Evolutionary conservation across 1,140 invertebrate genomes (phyloP).

Genomic region (Lepidurus packardi): DNA sequence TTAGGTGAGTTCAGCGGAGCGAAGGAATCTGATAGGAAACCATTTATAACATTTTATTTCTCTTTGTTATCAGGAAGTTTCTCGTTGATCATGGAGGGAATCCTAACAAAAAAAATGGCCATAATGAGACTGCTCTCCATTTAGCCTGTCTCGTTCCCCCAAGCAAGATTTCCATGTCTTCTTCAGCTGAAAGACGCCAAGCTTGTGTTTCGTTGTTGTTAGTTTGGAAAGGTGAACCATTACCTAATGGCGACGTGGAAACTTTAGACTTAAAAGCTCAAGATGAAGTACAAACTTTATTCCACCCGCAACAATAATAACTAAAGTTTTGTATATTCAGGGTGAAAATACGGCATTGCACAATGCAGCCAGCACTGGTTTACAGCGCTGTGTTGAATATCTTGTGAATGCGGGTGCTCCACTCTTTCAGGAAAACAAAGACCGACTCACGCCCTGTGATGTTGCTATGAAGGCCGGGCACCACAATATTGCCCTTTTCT

Average conservation of each 20-base stretch:
- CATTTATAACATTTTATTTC: conserved; percentile 27
- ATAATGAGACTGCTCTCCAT: conserved; percentile 60
- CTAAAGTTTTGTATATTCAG: conserved; percentile 44
- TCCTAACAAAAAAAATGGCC: conserved; percentile 61
- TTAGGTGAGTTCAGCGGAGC: conserved; percentile 45
- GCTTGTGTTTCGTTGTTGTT: conserved; percentile 58
- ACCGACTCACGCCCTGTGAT: conserved; percentile 59
- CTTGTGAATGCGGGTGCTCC: conserved; percentile 56
- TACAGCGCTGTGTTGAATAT: conserved; percentile 59
- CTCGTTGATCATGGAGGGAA: conserved; percentile 60
- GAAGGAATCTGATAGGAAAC: not conserved
- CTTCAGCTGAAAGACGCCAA: conserved; percentile 54
- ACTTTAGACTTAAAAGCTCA: conserved; percentile 54
- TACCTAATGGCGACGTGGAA: conserved; percentile 53
- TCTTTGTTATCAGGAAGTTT: conserved; percentile 53
- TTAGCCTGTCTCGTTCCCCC: conserved; percentile 53
- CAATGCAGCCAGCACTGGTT: conserved; percentile 57
- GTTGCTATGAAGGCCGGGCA: conserved; percentile 55
- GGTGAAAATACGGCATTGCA: conserved; percentile 62
- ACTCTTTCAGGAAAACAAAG: conserved; percentile 58
- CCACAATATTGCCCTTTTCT: conserved; percentile 56
- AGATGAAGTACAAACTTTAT: conserved; percentile 51
- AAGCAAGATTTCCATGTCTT: conserved; percentile 45
- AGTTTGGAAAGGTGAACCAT: conserved; percentile 52
- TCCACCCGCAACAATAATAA: conserved; percentile 15